These are phyloP conservation scores for Maccullochella peelii DNA, from an alignment of 2,113 vertebrate species.

Conservation along the genomic window DNA sequence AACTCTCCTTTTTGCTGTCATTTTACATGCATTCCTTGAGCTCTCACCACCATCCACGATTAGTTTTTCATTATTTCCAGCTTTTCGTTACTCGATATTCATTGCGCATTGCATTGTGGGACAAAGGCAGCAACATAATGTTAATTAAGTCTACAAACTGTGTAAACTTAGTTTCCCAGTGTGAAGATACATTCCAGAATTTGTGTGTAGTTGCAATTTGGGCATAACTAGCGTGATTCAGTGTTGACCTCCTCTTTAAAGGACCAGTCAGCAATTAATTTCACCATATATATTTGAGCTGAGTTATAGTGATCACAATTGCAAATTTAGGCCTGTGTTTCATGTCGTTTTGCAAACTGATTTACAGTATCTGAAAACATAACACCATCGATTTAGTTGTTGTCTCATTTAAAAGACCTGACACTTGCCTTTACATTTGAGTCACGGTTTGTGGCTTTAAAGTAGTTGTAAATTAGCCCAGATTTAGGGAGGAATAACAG, in stretches of 20 bases:
- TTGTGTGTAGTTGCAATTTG: background rate
- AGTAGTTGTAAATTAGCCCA: background rate
- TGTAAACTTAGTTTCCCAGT: too few species aligned
- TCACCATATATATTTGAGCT: background rate
- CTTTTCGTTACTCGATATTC: background rate
- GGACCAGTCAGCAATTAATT: background rate
- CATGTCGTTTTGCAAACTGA: too few species aligned
- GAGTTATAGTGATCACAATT: background rate
- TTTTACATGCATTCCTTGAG: background rate
- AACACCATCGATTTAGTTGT: too few species aligned
- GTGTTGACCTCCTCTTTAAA: background rate
- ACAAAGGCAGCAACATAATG: too few species aligned
- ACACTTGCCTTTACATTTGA: background rate
- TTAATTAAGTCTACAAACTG: background rate
- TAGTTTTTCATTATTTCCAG: constrained; percentile 3
- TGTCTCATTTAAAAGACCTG: background rate
- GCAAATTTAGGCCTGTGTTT: too few species aligned
- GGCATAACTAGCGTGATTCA: background rate
- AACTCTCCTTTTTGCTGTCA: too few species aligned
- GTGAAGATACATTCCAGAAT: background rate
- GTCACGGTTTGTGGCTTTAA: background rate
- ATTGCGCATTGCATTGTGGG: too few species aligned
- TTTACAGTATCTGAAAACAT: too few species aligned
- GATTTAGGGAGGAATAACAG: background rate
- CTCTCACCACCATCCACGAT: background rate